Conservation (phyloP, 2,888 invertebrate species). For the Drosophila macrothrix region DNA sequence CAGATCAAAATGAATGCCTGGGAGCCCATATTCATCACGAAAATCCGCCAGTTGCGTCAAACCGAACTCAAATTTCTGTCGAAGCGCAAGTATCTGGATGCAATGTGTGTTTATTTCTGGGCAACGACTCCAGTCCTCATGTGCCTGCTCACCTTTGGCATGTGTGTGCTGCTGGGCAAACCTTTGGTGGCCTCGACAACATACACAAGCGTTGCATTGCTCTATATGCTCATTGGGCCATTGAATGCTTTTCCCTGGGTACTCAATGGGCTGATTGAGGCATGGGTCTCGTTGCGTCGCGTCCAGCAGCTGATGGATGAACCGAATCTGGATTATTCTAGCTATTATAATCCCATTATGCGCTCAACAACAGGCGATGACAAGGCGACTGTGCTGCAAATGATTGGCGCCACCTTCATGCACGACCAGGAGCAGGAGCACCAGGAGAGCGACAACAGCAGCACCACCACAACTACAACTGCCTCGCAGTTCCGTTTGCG, state of each 20-base stretch:
- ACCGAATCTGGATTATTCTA: conserved; percentile 82
- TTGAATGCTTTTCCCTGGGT: conserved; percentile 99
- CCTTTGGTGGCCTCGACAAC: conserved; percentile 93
- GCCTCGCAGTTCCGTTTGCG: conserved; percentile 71
- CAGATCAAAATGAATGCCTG: conserved; percentile 97
- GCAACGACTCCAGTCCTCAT: conserved; percentile 98
- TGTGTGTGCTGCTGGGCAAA: conserved; percentile 91
- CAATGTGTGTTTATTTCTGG: conserved; percentile 99
- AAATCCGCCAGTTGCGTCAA: conserved; percentile 88
- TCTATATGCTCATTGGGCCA: conserved; percentile 98
- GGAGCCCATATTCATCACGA: conserved; percentile 94
- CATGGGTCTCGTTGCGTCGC: conserved; percentile 96
- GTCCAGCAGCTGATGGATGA: conserved; percentile 92
- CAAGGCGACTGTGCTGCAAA: conserved; percentile 84
- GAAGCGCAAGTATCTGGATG: conserved; percentile 97
- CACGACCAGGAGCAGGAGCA: conserved; percentile 57
- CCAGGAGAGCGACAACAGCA: background rate
- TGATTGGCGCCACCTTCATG: conserved; percentile 88
- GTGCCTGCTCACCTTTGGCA: conserved; percentile 92
- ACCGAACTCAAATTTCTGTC: conserved; percentile 92
- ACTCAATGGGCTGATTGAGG: conserved; percentile 97
- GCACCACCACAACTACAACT: conserved; percentile 13
- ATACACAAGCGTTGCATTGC: conserved; percentile 96
- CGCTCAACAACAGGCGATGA: conserved; percentile 41
- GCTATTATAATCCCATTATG: conserved; percentile 83